A percentile compares a stretch with the other conserved stretches of the same genome.
Evolutionary conservation across 2,797 vertebrate species (phyloP).

Genomic region (Agapornis canus): DNA sequence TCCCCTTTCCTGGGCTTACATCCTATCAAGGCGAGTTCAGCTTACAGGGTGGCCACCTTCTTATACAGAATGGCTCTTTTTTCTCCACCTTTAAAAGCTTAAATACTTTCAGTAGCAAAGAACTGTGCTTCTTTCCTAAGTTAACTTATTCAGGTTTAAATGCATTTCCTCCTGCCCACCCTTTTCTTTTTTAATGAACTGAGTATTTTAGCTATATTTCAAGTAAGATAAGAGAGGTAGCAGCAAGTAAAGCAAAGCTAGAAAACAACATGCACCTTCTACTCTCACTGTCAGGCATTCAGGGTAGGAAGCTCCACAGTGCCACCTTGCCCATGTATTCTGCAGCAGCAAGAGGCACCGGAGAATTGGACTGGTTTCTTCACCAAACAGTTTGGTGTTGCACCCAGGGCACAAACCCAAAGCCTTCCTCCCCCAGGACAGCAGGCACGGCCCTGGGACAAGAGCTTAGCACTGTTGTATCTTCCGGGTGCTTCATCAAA

Average conservation of each 20-base stretch:
- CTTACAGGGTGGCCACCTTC: background rate
- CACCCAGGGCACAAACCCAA: rapidly evolving
- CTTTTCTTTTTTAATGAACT: rapidly evolving
- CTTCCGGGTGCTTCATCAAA: background rate
- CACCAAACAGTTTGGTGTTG: too few species aligned
- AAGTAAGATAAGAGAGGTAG: background rate
- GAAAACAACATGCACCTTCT: rapidly evolving
- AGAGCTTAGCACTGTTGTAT: background rate
- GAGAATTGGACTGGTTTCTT: background rate
- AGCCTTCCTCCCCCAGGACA: background rate
- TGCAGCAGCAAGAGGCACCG: background rate
- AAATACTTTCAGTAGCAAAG: background rate
- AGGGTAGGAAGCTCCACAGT: background rate
- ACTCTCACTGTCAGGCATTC: rapidly evolving
- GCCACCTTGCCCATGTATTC: background rate
- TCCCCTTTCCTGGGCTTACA: background rate
- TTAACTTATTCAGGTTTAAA: background rate
- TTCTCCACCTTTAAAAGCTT: background rate
- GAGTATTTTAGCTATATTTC: background rate
- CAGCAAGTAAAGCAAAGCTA: background rate
- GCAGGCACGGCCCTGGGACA: background rate
- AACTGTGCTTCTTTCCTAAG: background rate
- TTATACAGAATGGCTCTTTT: background rate
- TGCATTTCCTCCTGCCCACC: background rate
- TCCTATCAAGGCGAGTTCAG: background rate